phyloP scores from a whole-genome alignment of 2,113 vertebrate genomes.

The Boleophthalmus pectinirostris region DNA sequence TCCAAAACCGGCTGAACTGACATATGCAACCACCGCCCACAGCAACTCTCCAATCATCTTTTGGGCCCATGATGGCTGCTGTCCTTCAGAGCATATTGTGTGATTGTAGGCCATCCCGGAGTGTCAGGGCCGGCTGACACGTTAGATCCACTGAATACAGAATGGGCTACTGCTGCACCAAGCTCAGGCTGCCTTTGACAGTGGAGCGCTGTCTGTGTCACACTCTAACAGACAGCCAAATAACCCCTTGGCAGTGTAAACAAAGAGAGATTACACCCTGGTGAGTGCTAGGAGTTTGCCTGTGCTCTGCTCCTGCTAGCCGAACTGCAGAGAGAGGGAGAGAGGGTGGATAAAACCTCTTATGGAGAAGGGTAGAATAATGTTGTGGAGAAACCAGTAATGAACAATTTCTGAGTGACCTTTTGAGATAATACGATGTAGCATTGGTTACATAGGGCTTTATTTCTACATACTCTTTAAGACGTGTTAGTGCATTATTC shows the following conservation, averaged over 20 bases:
- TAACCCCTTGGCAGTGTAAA: conserved; percentile 80
- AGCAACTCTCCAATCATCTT: conserved; percentile 37
- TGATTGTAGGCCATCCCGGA: conserved; percentile 67
- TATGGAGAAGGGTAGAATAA: conserved; percentile 23
- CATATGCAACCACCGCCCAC: conserved; percentile 41
- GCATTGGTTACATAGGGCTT: not conserved
- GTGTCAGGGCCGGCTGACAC: conserved; percentile 65
- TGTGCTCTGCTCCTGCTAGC: conserved; percentile 54
- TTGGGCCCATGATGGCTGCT: conserved; percentile 50
- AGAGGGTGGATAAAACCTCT: conserved; percentile 1
- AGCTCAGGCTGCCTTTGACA: conserved; percentile 68
- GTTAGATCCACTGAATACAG: conserved; percentile 65
- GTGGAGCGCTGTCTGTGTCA: conserved; percentile 73
- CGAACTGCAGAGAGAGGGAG: conserved; percentile 3
- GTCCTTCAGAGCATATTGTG: conserved; percentile 59
- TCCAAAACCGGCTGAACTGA: conserved; percentile 34
- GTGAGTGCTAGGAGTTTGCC: conserved; percentile 74
- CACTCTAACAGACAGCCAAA: conserved; percentile 80
- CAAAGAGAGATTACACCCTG: conserved; percentile 81
- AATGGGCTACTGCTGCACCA: conserved; percentile 60
- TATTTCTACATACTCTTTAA: not conserved
- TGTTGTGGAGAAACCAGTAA: conserved; percentile 30
- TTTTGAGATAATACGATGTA: not conserved
- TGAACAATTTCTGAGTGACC: not conserved
- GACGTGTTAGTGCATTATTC: not conserved